Evolutionary conservation across 2,113 vertebrate species (phyloP).

Genomic region (Rousettus leschenaultii): DNA sequence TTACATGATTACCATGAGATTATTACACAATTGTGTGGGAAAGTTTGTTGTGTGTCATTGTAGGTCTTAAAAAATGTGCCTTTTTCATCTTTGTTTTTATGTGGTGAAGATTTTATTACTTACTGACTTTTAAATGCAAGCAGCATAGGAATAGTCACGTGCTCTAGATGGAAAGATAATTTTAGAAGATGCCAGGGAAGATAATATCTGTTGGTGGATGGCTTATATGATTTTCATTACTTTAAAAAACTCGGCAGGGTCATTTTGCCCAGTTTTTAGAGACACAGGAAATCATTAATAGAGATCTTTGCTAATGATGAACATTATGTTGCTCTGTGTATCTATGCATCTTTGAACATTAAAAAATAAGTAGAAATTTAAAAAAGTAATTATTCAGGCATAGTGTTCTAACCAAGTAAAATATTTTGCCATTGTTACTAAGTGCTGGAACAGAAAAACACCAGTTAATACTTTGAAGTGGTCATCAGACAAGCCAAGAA

Average conservation of each 20-base stretch:
- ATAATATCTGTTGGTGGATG: background rate
- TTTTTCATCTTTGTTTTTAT: background rate
- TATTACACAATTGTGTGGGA: background rate
- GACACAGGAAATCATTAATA: background rate
- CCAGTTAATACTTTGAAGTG: background rate
- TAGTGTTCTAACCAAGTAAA: background rate
- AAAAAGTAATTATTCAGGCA: slow-evolving; percentile 13
- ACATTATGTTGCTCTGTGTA: background rate
- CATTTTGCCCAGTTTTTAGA: slow-evolving; percentile 6
- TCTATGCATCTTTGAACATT: background rate
- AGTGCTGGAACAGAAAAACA: background rate
- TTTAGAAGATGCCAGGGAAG: background rate
- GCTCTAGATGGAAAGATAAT: background rate
- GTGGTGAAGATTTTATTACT: background rate
- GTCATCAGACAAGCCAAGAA: background rate
- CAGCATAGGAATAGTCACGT: background rate
- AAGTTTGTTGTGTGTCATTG: background rate
- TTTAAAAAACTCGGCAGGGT: background rate
- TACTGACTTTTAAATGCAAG: background rate
- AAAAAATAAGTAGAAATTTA: background rate
- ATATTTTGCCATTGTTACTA: background rate
- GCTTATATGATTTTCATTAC: background rate
- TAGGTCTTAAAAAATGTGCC: background rate
- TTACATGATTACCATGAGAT: background rate
- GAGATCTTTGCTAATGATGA: background rate